Evolutionary conservation across 2,797 vertebrate species (phyloP).

Genomic region (Lithobates pipiens): DNA sequence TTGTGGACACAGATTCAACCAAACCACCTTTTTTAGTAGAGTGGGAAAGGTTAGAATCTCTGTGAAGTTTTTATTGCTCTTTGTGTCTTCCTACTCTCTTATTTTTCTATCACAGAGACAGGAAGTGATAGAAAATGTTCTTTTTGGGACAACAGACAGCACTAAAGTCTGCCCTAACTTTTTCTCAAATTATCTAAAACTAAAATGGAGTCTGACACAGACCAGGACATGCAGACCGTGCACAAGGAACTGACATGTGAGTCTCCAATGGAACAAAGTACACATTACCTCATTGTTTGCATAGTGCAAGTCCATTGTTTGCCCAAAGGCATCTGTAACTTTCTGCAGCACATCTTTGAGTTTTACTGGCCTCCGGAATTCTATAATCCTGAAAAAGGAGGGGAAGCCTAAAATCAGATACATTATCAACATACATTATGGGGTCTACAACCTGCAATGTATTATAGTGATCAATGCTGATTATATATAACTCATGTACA

Average conservation of each 20-base stretch:
- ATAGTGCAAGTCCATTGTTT: conserved; percentile 91
- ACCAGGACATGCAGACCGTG: conserved; percentile 4
- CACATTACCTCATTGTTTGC: conserved; percentile 85
- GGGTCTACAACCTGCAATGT: too few species aligned
- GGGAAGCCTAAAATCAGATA: background rate
- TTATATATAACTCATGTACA: background rate
- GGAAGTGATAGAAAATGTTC: too few species aligned
- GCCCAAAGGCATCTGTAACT: conserved; percentile 90
- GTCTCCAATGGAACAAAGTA: conserved; percentile 1
- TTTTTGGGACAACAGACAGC: background rate
- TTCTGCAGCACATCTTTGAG: conserved; percentile 91
- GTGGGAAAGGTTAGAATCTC: too few species aligned
- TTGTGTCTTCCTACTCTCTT: background rate
- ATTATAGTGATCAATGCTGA: background rate
- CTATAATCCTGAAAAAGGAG: conserved; percentile 81
- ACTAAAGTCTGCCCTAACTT: too few species aligned
- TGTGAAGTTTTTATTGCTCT: background rate
- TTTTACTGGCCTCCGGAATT: conserved; percentile 86
- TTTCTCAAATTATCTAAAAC: background rate
- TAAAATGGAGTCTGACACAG: background rate
- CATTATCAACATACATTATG: background rate
- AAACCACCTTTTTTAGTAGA: too few species aligned
- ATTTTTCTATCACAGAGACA: too few species aligned
- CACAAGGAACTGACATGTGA: background rate
- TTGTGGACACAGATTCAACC: too few species aligned